phyloP scores from a whole-genome alignment of 2,888 invertebrate species.

The Gnatocerus cornutus region DNA sequence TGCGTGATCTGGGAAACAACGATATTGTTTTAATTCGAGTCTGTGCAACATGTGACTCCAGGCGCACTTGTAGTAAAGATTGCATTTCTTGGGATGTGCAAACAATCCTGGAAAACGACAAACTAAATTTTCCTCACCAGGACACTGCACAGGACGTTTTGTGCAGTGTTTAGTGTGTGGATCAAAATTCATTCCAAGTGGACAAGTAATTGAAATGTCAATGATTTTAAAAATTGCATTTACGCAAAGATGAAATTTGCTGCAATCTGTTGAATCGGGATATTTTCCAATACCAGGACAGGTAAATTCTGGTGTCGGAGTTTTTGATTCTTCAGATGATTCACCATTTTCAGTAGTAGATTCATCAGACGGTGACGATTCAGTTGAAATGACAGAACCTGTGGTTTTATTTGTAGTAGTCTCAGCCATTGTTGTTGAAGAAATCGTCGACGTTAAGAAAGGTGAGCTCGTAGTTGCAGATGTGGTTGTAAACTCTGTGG shows the following conservation, averaged over 20 bases:
- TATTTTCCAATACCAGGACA: conserved; percentile 60
- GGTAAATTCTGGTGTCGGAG: conserved; percentile 48
- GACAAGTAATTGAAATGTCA: conserved; percentile 60
- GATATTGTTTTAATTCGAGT: conserved; percentile 72
- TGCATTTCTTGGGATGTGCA: conserved; percentile 71
- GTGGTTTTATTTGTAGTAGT: no score
- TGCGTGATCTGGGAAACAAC: conserved; percentile 70
- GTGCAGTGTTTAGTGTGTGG: conserved; percentile 58
- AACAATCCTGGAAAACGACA: conserved; percentile 71
- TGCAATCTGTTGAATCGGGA: conserved; percentile 60
- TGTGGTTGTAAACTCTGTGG: no score
- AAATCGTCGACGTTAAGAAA: no score
- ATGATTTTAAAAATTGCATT: conserved; percentile 54
- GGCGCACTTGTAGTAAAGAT: conserved; percentile 73
- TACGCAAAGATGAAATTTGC: conserved; percentile 62
- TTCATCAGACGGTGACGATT: no score
- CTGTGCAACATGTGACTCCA: conserved; percentile 72
- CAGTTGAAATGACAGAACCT: no score
- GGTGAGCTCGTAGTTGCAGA: no score
- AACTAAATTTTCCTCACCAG: conserved; percentile 55
- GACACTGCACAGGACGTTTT: conserved; percentile 62
- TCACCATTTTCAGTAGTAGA: no score
- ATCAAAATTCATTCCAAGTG: conserved; percentile 59
- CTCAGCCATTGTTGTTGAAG: no score
- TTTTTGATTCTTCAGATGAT: not conserved